phyloP scores from a whole-genome alignment of 2,113 vertebrate genomes.

The Emydocephalus ijimae region DNA sequence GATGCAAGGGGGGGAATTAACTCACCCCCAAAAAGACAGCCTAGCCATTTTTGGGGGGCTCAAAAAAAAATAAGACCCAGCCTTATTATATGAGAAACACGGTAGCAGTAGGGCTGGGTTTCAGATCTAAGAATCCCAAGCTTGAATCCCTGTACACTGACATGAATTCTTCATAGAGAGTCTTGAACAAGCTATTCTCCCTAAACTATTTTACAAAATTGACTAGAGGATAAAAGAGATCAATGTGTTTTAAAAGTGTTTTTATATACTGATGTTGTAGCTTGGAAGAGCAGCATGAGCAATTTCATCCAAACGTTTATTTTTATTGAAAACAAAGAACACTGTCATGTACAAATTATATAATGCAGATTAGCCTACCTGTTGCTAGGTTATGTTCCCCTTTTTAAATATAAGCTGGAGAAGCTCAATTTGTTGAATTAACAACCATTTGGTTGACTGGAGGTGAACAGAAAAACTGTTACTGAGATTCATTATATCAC shows the following conservation, averaged over 20 bases:
- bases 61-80: too few relatives aligned
- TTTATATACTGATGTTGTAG: neutral
- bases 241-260: neutral
- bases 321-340: neutral
- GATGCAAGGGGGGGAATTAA: too few relatives aligned
- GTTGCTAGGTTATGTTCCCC: neutral
- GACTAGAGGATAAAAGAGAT: neutral
- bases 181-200: neutral
- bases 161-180: neutral
- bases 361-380: neutral
- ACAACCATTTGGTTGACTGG: neutral
- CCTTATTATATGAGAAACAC: too few relatives aligned
- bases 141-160: neutral
- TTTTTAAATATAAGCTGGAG: neutral
- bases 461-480: neutral
- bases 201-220: neutral
- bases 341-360: neutral
- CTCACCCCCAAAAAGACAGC: too few relatives aligned
- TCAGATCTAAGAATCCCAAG: neutral
- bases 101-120: neutral
- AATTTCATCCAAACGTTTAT: neutral
- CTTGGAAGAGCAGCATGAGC: neutral
- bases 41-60: too few relatives aligned
- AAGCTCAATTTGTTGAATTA: neutral
- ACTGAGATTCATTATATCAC: neutral